Conservation (phyloP, 2,888 invertebrate genomes). For the Erpobdella octoculata region DNA sequence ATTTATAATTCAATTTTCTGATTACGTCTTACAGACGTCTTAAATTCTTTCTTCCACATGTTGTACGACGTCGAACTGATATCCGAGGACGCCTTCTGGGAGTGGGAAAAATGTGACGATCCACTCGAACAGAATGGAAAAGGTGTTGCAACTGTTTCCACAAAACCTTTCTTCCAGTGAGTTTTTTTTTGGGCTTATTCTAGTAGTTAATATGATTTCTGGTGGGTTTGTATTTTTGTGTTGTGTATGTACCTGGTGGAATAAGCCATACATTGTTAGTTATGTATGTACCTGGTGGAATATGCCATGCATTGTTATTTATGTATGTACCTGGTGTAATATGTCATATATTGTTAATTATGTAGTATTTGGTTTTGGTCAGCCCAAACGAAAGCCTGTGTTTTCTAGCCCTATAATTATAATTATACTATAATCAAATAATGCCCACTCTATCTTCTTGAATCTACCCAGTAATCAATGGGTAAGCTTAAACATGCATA, state of each 20-base stretch:
- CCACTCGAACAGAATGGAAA: conserved; percentile 69
- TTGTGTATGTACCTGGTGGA: background rate
- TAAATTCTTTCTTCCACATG: conserved; percentile 68
- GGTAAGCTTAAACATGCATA: too few species aligned
- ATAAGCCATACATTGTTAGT: too few species aligned
- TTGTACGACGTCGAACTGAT: conserved; percentile 72
- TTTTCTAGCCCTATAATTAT: too few species aligned
- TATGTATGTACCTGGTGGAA: too few species aligned
- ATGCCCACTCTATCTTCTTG: too few species aligned
- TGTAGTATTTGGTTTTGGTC: too few species aligned
- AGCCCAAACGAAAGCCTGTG: too few species aligned
- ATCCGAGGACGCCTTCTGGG: conserved; percentile 70
- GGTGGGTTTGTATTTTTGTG: background rate
- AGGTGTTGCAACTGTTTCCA: conserved; percentile 67
- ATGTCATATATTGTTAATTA: too few species aligned
- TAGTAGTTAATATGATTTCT: background rate
- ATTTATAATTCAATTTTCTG: background rate
- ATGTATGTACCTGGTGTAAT: too few species aligned
- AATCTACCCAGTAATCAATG: too few species aligned
- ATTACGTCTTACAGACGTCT: conserved; percentile 61
- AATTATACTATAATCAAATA: too few species aligned
- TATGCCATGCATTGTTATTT: too few species aligned
- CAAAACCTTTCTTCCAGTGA: conserved; percentile 57
- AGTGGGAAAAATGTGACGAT: conserved; percentile 68
- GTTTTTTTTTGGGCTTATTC: background rate